Percentiles rank a stretch among this genome's conserved stretches.
Evolutionary conservation across 2,113 vertebrate species (phyloP).

Genomic region (Fulmarus glacialis): DNA sequence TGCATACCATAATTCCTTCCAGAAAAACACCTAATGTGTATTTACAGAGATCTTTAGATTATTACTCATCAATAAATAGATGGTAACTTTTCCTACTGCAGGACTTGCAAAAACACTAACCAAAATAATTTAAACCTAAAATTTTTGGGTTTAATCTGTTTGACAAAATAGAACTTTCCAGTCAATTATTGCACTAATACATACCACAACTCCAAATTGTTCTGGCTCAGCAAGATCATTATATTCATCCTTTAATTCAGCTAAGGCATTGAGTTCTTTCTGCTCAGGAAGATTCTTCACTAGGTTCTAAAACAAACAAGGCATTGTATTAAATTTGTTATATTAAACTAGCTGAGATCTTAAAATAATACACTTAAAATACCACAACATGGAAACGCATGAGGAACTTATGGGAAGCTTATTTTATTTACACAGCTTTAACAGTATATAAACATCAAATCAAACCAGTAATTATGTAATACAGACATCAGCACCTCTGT

Average conservation of each 20-base stretch:
- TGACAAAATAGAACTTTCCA: not conserved
- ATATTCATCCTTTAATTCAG: conserved; percentile 91
- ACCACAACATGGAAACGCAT: not conserved
- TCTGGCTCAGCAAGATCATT: conserved; percentile 93
- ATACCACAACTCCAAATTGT: conserved; percentile 97
- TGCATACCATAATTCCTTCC: not conserved
- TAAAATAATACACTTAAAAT: not conserved
- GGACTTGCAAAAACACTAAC: not conserved
- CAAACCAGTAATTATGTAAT: conserved; percentile 46
- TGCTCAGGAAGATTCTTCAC: conserved; percentile 96
- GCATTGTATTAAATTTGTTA: not conserved
- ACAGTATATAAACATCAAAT: conserved; percentile 6
- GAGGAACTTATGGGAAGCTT: not conserved
- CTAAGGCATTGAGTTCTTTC: conserved; percentile 89
- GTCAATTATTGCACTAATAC: conserved; percentile 60
- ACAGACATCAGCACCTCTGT: not conserved
- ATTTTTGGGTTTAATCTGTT: not conserved
- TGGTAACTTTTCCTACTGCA: not conserved
- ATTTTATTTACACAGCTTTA: not conserved
- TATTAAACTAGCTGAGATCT: not conserved
- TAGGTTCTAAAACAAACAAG: conserved; percentile 85
- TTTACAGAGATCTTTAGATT: not conserved
- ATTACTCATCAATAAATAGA: not conserved
- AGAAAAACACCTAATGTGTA: not conserved
- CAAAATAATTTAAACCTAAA: not conserved